These are phyloP conservation scores for Puma concolor DNA, from an alignment of 2,113 vertebrate genomes.

Conservation along the genomic window DNA sequence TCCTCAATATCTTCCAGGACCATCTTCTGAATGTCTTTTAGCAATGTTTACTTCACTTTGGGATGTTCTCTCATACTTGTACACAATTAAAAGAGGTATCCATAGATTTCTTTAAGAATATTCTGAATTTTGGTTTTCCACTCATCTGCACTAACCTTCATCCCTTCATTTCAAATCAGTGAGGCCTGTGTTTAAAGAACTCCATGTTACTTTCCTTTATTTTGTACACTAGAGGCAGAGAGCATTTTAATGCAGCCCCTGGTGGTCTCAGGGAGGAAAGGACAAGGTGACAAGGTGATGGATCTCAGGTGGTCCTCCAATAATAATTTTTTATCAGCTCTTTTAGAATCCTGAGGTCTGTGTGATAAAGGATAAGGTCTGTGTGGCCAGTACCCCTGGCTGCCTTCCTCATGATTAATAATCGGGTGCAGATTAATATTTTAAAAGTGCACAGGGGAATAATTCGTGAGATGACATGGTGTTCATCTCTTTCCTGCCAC, in stretches of 20 bases:
- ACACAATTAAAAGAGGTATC: not conserved
- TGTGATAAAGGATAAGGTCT: not conserved
- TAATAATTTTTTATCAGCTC: not conserved
- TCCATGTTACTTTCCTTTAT: not conserved
- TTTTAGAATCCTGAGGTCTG: not conserved
- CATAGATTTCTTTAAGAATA: not conserved
- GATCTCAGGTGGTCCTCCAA: not conserved
- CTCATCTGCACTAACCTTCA: not conserved
- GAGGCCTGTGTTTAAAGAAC: not conserved
- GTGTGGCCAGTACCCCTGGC: not conserved
- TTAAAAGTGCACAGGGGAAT: constrained; percentile 56
- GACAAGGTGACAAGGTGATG: not conserved
- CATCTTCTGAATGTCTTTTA: not conserved
- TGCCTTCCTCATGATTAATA: constrained; percentile 68
- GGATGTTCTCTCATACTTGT: not conserved
- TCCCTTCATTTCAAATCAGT: not conserved
- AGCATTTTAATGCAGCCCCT: not conserved
- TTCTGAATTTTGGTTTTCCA: not conserved
- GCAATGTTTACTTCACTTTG: not conserved
- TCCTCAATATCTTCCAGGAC: not conserved
- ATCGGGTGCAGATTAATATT: constrained; percentile 62
- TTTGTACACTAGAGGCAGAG: not conserved
- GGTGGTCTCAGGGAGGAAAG: accelerated
- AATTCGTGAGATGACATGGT: not conserved
- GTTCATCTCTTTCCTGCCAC: not conserved